Evolutionary conservation across 2,888 invertebrate genomes (phyloP), one percentile per base, ranked within the genome.

Genomic region (Zygaena filipendulae): DNA sequence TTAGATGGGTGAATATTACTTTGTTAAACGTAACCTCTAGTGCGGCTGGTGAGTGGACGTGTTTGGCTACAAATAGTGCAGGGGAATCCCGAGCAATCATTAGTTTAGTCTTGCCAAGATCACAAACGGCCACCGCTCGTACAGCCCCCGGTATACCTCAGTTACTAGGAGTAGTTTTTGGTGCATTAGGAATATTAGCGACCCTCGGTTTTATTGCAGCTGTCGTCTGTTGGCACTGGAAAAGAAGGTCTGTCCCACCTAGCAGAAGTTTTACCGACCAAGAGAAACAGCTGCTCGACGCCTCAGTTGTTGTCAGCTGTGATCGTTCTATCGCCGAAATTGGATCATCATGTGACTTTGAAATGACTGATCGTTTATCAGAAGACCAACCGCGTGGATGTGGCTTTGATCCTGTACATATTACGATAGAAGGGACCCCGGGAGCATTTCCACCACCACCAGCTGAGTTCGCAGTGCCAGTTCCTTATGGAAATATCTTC

Each of bases 21-120:
- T 84, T 95, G 29, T 84, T 87, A 46, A 91, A 93, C 59, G 89
- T 92, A 41, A 90, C 88, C 44, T 90, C 91, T 33, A 82, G 84
- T 43, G 92, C 92, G 53, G 91, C 91, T 5, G 94, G 94, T 5
- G 88, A 91, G 46, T 95, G 94, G 72, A 87, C 90, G 3, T 95
- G 95, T 60, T 80, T 87, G 30, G 92, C 91, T 2, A 84, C 77
- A 48, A 92, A 91, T 60, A 59, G 83, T 5, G 82, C 87, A 18
- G 87, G 86, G 13, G 77, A 81, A 39, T 82, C 83, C 9, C 80
- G 83, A 47, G 80, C 83, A 33, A 88, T 88, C 40, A 84, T 87
- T 38, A 82, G 79, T 42, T 52, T 81, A 35, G 72, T 81, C 3
- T 40, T 80, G 29, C 79, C 77, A 22, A 53, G 75, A 45, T 74